Base-by-base conservation (phyloP, 2,113 vertebrate genomes). In the Gavialis gangeticus region DNA sequence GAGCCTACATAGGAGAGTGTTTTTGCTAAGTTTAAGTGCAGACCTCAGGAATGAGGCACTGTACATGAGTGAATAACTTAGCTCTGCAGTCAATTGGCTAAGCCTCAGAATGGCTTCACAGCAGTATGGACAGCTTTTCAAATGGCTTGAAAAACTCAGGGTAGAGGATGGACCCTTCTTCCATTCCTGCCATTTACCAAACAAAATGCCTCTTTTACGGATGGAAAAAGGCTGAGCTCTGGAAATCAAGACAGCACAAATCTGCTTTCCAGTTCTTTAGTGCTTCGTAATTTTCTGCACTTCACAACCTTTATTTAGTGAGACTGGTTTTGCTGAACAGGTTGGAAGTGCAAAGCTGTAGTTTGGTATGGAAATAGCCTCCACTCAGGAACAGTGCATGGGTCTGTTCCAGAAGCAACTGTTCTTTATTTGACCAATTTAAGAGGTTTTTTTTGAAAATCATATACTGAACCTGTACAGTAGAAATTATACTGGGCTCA, bases 91-190 rank as follows among this genome's bases (percentile, higher is more conserved):
- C 90, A 88, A 28, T 85, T 66, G 60, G 27, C 79, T 84, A 56
- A 34, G 59, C 84, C 90, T 90, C 83, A 46, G 63, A 93, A 94
- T 88, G 82, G 57, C 78, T 92, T 95, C 94, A 95, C 92, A 92
- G 16, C 73, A 96, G 84, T 82, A 37, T 25, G 1, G 75, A 19
- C 59, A 91, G 46, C 71, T 92, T 91, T 94, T 85, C 60, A 86
- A 55, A 5, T n/a, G 63, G 59, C 79, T 92, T 82, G 89, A 46
- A 89, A 93, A 92, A 82, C 66, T 62, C 56, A 30, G 77, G 69
- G 62, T 75, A 92, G 83, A 59, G 92, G 88, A 62, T 1, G 1
- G 12, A 25, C 82, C n/a, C 21, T 59, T 24, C 79, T 46, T 5
- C 4, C 85, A 58, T 11, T 55, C 75, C 82, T 88, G 82, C 80